These are phyloP conservation scores for Leucopternis melanops DNA, from an alignment of 2,113 vertebrate genomes.

Conservation along the genomic window DNA sequence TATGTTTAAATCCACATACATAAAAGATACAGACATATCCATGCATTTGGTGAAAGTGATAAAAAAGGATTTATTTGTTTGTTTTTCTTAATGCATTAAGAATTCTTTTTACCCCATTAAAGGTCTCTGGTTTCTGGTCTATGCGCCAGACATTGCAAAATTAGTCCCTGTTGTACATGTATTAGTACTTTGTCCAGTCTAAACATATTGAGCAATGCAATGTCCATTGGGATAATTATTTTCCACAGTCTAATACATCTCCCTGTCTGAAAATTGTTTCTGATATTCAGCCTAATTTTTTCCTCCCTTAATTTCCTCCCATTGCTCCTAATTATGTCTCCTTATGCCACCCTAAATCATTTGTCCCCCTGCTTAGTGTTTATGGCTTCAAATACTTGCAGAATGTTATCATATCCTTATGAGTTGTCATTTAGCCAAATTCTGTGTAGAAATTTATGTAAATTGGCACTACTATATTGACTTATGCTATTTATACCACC, in stretches of 20 bases:
- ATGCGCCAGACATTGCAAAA: neutral
- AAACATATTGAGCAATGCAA: constrained; percentile 39
- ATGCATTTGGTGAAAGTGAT: neutral
- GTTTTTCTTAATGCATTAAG: neutral
- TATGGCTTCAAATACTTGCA: constrained; percentile 32
- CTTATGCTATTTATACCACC: neutral
- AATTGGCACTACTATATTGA: neutral
- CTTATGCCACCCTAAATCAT: constrained; percentile 22
- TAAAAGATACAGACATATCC: neutral
- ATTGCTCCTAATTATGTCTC: constrained; percentile 43
- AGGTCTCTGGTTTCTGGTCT: neutral
- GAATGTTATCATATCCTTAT: constrained; percentile 39
- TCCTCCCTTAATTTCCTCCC: constrained; percentile 21
- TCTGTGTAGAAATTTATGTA: neutral
- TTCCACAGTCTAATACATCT: constrained; percentile 27
- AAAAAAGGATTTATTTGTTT: neutral
- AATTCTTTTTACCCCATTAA: constrained; percentile 1
- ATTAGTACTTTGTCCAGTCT: constrained; percentile 23
- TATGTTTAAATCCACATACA: neutral
- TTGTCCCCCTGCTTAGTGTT: constrained; percentile 8
- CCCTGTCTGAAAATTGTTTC: constrained; percentile 42
- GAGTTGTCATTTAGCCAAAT: neutral
- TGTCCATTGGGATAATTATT: constrained; percentile 15
- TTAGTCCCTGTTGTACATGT: neutral
- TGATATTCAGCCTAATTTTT: constrained; percentile 37